phyloP scores from a whole-genome alignment of 2,888 invertebrate species.

The Creontiades dilutus region DNA sequence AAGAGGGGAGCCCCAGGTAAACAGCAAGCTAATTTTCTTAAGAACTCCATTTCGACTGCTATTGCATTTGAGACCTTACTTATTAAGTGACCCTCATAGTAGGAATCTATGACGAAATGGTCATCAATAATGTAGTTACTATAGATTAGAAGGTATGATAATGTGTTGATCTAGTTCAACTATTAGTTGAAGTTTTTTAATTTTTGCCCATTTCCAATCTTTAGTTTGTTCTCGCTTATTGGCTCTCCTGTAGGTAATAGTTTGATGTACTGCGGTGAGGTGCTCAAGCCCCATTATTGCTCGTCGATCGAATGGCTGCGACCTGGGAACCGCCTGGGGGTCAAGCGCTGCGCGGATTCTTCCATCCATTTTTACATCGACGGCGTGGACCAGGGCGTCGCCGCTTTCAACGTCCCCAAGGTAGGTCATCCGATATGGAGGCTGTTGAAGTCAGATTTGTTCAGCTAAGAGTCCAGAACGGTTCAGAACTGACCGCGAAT shows the following conservation, averaged over 20 bases:
- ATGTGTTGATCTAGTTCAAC: too few relatives aligned
- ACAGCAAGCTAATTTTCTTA: too few relatives aligned
- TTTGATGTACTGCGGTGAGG: constrained; percentile 81
- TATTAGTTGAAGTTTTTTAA: constrained; percentile 43
- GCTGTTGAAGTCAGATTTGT: not conserved
- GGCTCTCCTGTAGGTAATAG: constrained; percentile 81
- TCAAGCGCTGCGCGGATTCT: constrained; percentile 86
- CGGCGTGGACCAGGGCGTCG: constrained; percentile 88
- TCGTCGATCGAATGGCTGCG: constrained; percentile 90
- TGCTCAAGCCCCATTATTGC: constrained; percentile 85
- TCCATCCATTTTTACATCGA: constrained; percentile 88
- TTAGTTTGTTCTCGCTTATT: constrained; percentile 49
- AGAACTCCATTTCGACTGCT: too few relatives aligned
- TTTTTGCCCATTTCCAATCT: not conserved
- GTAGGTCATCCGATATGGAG: constrained; percentile 78
- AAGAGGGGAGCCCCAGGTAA: too few relatives aligned
- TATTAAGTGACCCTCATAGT: too few relatives aligned
- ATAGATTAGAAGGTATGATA: too few relatives aligned
- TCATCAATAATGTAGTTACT: too few relatives aligned
- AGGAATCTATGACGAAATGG: too few relatives aligned
- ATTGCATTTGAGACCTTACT: too few relatives aligned
- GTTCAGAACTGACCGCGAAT: too few relatives aligned
- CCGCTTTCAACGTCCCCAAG: constrained; percentile 88
- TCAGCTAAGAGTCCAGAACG: not conserved
- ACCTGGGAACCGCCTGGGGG: constrained; percentile 87